phyloP scores from a whole-genome alignment of 35 echinoderm and acorn worm genomes.

The Lytechinus pictus region DNA sequence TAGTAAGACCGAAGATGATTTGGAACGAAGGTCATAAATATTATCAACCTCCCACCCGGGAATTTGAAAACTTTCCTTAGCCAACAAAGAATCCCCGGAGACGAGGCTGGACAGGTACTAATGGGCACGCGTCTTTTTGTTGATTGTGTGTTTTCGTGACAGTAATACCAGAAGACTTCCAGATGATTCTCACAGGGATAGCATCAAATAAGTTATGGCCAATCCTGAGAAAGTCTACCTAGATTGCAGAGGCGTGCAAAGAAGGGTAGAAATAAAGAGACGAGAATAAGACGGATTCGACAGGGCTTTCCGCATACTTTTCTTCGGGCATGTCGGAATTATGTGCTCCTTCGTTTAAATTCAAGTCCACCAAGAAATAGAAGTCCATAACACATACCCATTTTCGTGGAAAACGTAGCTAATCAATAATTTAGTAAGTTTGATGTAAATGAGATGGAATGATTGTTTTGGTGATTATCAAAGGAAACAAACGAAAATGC shows the following conservation, averaged over 20 bases:
- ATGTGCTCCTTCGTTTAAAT: no score
- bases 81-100: background rate
- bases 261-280: no score
- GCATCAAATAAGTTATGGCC: background rate
- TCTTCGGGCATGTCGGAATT: no score
- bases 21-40: background rate
- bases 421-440: background rate
- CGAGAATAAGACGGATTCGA: no score
- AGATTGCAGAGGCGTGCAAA: background rate
- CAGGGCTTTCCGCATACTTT: no score
- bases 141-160: constrained; percentile 32
- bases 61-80: background rate
- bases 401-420: no score
- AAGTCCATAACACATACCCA: no score
- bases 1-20: background rate
- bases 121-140: background rate
- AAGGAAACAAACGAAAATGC: no score
- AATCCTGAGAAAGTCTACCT: background rate
- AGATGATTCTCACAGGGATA: background rate
- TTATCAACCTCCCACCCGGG: background rate
- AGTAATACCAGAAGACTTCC: background rate
- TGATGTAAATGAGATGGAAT: background rate
- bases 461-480: background rate
- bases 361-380: no score
- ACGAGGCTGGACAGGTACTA: constrained; percentile 26